Conservation (phyloP, 1,140 invertebrate species). For the Parasteatoda tepidariorum region DNA sequence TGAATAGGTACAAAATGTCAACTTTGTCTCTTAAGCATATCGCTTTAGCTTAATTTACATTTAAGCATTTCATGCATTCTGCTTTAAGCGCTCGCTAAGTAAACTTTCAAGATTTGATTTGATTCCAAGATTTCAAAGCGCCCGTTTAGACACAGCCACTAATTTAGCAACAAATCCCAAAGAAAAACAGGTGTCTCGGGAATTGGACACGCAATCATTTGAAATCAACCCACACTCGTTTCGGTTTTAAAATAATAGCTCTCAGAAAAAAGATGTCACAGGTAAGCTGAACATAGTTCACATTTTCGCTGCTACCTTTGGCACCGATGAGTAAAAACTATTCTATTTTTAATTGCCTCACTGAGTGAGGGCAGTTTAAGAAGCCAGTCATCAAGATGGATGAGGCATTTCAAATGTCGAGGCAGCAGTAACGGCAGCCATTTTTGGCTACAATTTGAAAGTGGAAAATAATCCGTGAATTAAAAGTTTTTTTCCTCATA, state of each 20-base stretch:
- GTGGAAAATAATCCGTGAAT: background rate
- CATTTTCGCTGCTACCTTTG: constrained; percentile 53
- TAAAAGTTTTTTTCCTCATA: background rate
- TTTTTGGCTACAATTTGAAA: constrained; percentile 6
- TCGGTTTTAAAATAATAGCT: background rate
- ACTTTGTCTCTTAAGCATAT: no score
- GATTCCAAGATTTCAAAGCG: background rate
- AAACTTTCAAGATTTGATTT: background rate
- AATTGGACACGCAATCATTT: constrained; percentile 52
- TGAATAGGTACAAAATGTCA: no score
- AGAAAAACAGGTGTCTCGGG: constrained; percentile 58
- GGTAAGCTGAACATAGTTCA: constrained; percentile 35
- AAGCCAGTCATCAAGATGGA: constrained; percentile 54
- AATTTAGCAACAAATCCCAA: constrained; percentile 56
- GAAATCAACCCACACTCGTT: constrained; percentile 18
- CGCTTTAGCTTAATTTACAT: no score
- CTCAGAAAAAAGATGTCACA: constrained; percentile 4
- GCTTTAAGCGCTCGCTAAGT: no score
- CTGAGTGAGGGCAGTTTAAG: constrained; percentile 54
- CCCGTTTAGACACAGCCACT: constrained; percentile 1
- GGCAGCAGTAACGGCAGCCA: background rate
- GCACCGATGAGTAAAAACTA: constrained; percentile 26
- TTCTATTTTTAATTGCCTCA: constrained; percentile 57
- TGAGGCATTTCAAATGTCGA: background rate
- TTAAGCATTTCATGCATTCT: no score